These are phyloP conservation scores for Dusona sp. DNA, from an alignment of 2,888 invertebrate genomes.

Conservation along the genomic window DNA sequence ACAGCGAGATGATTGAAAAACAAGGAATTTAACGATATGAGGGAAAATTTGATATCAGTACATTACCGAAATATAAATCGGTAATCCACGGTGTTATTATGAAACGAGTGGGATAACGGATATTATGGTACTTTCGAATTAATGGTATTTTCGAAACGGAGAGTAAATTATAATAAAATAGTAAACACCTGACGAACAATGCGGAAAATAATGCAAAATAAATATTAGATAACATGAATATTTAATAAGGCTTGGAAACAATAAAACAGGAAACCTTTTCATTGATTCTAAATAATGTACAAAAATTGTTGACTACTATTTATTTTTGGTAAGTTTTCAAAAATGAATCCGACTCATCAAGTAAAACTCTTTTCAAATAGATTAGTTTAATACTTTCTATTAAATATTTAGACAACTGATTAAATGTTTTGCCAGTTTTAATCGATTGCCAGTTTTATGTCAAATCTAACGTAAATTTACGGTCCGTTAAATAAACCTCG, in stretches of 20 bases:
- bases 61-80: neutral
- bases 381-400: neutral
- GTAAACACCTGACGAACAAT: neutral
- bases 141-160: conserved; percentile 39
- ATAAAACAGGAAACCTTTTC: neutral
- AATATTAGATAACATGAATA: neutral
- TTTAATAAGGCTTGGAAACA: neutral
- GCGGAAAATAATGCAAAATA: neutral
- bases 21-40: neutral
- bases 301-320: neutral
- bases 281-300: neutral
- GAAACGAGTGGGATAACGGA: conserved; percentile 6
- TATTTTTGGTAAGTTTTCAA: too few relatives aligned
- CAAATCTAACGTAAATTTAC: neutral
- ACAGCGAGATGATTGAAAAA: neutral
- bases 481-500: neutral
- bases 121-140: conserved; percentile 1
- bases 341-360: too few relatives aligned
- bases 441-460: neutral
- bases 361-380: neutral
- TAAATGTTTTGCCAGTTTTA: neutral
- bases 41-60: neutral
- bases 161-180: conserved; percentile 50
- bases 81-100: neutral
- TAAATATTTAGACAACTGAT: neutral